These are phyloP conservation scores for Aphis craccivora DNA, from an alignment of 1,140 invertebrate species.

Conservation along the genomic window DNA sequence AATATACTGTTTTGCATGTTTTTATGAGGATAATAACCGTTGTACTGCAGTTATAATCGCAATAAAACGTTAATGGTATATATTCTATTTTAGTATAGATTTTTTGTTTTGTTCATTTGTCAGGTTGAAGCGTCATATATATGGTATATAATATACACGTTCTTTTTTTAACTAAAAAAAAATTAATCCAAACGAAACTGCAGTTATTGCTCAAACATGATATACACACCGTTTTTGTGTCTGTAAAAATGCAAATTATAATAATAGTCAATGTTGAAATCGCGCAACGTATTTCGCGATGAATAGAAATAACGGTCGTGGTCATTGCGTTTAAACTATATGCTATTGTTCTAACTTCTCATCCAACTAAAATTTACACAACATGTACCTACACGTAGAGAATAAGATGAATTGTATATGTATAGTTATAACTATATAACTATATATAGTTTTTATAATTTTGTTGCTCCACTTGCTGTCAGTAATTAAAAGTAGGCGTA, in stretches of 20 bases:
- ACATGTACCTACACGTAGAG: neutral
- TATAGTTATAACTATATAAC: neutral
- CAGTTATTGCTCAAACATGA: neutral
- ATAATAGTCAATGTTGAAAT: neutral
- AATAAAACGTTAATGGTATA: neutral
- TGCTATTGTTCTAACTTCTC: constrained; percentile 12
- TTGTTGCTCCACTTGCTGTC: constrained; percentile 17
- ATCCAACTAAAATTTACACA: neutral
- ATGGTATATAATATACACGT: neutral
- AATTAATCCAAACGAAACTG: neutral
- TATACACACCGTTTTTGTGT: neutral
- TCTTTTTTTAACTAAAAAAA: neutral
- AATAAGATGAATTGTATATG: neutral
- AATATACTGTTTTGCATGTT: neutral
- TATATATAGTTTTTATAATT: constrained; percentile 9
- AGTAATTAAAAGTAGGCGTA: constrained; percentile 32
- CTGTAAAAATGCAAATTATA: constrained; percentile 2
- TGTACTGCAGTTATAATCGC: neutral
- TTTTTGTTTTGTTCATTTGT: neutral
- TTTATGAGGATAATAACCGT: neutral
- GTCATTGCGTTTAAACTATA: neutral
- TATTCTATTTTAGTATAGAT: neutral
- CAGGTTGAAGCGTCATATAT: neutral
- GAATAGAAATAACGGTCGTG: neutral
- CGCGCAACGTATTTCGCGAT: neutral